These are phyloP conservation scores for Cyclophora punctaria DNA, from an alignment of 2,888 invertebrate genomes.

Conservation along the genomic window DNA sequence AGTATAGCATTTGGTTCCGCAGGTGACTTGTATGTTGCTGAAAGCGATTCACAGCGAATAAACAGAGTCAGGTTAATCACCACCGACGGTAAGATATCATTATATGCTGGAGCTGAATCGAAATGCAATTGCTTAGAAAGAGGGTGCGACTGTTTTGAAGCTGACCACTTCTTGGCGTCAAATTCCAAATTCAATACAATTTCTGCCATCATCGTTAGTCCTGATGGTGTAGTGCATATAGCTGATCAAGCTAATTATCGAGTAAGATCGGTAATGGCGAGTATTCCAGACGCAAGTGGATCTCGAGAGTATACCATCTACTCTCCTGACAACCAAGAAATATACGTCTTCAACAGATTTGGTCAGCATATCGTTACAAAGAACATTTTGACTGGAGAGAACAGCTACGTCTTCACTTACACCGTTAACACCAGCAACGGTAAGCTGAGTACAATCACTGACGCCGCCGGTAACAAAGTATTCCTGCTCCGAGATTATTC, in stretches of 20 bases:
- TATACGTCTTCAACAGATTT: slow-evolving; percentile 93
- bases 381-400: slow-evolving; percentile 96
- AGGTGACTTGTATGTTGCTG: slow-evolving; percentile 94
- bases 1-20: slow-evolving; percentile 95
- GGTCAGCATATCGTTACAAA: slow-evolving; percentile 96
- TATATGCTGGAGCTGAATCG: slow-evolving; percentile 96
- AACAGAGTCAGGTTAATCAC: slow-evolving; percentile 93
- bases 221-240: slow-evolving; percentile 95
- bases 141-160: slow-evolving; percentile 94
- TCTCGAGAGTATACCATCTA: slow-evolving; percentile 94
- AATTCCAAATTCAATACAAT: slow-evolving; percentile 96
- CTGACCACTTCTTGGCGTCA: slow-evolving; percentile 92
- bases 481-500: slow-evolving; percentile 88
- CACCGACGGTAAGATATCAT: slow-evolving; percentile 93
- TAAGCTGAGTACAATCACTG: slow-evolving; percentile 93
- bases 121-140: slow-evolving; percentile 94
- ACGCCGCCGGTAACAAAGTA: slow-evolving; percentile 93
- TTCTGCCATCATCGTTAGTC: slow-evolving; percentile 93
- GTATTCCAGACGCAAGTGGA: slow-evolving; percentile 89
- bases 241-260: slow-evolving; percentile 96
- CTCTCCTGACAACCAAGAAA: slow-evolving; percentile 95
- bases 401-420: slow-evolving; percentile 94
- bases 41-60: slow-evolving; percentile 95
- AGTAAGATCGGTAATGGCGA: slow-evolving; percentile 90
- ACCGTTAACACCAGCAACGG: slow-evolving; percentile 98